phyloP scores from a whole-genome alignment of 2,113 vertebrate genomes.

The Tiliqua scincoides region DNA sequence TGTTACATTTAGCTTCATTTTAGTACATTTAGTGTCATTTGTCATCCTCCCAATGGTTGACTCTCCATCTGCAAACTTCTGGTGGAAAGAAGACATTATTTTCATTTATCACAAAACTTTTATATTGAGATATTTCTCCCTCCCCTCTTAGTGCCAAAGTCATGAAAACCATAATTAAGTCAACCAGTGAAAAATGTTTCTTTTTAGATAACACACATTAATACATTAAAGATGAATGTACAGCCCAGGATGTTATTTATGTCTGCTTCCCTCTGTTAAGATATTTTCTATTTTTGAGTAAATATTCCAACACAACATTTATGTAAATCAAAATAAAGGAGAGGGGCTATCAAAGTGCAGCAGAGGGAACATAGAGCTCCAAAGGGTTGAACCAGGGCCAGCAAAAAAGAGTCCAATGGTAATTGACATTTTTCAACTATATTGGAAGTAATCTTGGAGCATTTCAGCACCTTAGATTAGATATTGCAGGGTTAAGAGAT shows the following conservation, averaged over 20 bases:
- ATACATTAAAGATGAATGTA: conserved; percentile 28
- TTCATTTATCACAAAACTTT: conserved; percentile 47
- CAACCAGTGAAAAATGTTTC: conserved; percentile 32
- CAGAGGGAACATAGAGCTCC: neutral
- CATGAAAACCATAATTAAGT: conserved; percentile 47
- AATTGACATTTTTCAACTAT: neutral
- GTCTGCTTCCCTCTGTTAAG: neutral
- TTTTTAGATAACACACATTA: conserved; percentile 29
- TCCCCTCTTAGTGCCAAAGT: neutral
- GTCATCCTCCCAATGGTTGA: neutral
- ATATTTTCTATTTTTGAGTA: conserved; percentile 8
- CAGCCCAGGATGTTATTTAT: conserved; percentile 12
- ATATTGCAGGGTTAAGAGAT: neutral
- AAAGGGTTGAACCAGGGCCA: neutral
- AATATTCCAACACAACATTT: conserved; percentile 21
- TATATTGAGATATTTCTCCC: conserved; percentile 29
- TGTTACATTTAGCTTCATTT: too few species aligned
- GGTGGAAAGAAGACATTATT: neutral
- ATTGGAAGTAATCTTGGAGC: neutral
- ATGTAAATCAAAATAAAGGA: conserved; percentile 28
- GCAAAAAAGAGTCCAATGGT: neutral
- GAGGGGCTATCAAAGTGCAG: conserved; percentile 5
- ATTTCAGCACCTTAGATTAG: neutral
- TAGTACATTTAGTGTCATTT: neutral
- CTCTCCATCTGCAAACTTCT: conserved; percentile 10